phyloP scores from a whole-genome alignment of 1,140 invertebrate species.

The Dendroctonus valens region DNA sequence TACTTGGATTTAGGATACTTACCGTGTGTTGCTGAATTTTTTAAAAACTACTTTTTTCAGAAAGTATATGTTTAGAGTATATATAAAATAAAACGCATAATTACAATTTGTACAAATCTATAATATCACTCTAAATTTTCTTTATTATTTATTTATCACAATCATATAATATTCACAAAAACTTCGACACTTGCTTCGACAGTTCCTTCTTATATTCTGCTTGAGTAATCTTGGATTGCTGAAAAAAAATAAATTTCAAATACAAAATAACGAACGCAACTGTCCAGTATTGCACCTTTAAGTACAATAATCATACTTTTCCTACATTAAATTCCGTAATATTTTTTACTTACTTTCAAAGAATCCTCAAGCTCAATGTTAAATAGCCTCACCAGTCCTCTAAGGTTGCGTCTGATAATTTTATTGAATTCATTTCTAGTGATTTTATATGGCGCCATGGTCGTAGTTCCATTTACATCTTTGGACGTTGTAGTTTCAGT shows the following conservation, averaged over 20 bases:
- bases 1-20: too few relatives aligned
- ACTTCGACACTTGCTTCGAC: constrained; percentile 38
- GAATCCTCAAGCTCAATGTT: constrained; percentile 57
- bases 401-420: constrained; percentile 52
- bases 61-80: too few relatives aligned
- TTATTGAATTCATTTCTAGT: constrained; percentile 46
- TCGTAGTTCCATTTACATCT: constrained; percentile 45
- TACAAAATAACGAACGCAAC: too few relatives aligned
- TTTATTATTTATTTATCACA: too few relatives aligned
- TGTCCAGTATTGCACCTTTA: too few relatives aligned
- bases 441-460: constrained; percentile 45
- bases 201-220: constrained; percentile 35
- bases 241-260: constrained; percentile 21
- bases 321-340: neutral
- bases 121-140: too few relatives aligned
- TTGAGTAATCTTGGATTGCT: constrained; percentile 38
- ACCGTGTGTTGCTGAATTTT: too few relatives aligned
- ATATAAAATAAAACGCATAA: too few relatives aligned
- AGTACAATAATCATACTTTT: too few relatives aligned
- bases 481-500: constrained; percentile 14
- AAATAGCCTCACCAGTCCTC: constrained; percentile 52
- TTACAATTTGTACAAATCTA: too few relatives aligned
- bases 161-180: constrained; percentile 20
- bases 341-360: constrained; percentile 49
- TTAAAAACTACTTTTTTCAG: too few relatives aligned